Evolutionary conservation across 2,113 vertebrate species (phyloP), one percentile per base, ranked within the genome.

Genomic region (Mixornis gularis): DNA sequence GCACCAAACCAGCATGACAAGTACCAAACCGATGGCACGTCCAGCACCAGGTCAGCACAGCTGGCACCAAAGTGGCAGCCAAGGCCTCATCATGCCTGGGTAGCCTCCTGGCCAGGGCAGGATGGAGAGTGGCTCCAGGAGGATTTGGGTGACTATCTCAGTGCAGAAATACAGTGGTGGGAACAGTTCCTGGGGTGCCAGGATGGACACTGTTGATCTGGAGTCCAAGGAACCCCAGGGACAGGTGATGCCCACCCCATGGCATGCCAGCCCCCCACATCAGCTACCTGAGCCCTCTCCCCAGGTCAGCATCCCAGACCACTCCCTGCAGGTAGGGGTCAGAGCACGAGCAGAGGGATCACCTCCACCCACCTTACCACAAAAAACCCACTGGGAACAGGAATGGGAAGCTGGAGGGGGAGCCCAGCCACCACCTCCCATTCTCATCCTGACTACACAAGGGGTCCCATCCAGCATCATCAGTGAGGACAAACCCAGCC

Each of bases 21-120:
- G 19, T 17, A 55, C 48, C 84, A 40, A 63, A 34, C 34, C 20
- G 1, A 21, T 11, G 32, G 49, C 66, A 65, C 3, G 1, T 9
- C 32, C 46, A 18, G 63, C 53, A 77, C 20, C 36, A 59, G 51
- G 52, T 12, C 46, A 29, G 46, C 46, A 52, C 22, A 46, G 38
- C 14, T n/a, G 17, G 46, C 53, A 46, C 11, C 46, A 2, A 21
- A 62, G 19, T 10, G 29, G 27, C 27, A 13, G 12, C 46, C 30
- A 26, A 1, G 6, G 30, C 22, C 34, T 48, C 22, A 1, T 30
- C 12, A 1, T 36, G 27, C 9, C 25, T 15, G 1, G 17, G 16
- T 26, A 8, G 32, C 9, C 17, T 38, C 15, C 53, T 36, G 12
- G 20, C 27, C 65, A 13, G 34, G 46, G 27, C 26, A 38, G 59